Evolutionary conservation across 2,113 vertebrate genomes (phyloP).

Genomic region (Choloepus hoffmanni): DNA sequence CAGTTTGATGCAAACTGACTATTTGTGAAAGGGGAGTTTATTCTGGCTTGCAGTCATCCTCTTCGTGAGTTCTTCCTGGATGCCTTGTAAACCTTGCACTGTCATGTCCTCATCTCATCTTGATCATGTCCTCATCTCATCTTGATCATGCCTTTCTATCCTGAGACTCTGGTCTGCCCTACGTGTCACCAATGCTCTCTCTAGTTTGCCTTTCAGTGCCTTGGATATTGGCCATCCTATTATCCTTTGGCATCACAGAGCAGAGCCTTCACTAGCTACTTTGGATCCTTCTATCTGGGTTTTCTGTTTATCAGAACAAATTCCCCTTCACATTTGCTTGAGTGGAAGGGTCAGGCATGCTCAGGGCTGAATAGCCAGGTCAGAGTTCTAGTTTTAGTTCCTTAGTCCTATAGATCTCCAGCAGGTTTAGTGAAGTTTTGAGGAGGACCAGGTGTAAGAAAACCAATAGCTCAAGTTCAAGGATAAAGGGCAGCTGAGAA

Average conservation of each 20-base stretch:
- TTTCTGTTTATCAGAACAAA: not conserved
- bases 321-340: not conserved
- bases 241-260: not conserved
- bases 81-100: not conserved
- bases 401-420: not conserved
- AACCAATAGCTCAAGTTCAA: not conserved
- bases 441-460: not conserved
- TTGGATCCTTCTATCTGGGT: not conserved
- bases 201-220: not conserved
- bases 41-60: not conserved
- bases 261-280: not conserved
- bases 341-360: not conserved
- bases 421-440: not conserved
- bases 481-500: not conserved
- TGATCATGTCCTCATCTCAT: no score
- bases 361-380: not conserved
- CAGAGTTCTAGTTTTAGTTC: not conserved
- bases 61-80: not conserved
- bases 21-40: not conserved
- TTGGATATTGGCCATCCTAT: not conserved
- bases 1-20: not conserved
- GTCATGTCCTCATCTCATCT: not conserved
- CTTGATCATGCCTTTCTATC: not conserved
- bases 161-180: not conserved
- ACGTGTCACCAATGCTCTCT: not conserved